Conservation (phyloP, 1,140 invertebrate genomes). For the Globodera rostochiensis region DNA sequence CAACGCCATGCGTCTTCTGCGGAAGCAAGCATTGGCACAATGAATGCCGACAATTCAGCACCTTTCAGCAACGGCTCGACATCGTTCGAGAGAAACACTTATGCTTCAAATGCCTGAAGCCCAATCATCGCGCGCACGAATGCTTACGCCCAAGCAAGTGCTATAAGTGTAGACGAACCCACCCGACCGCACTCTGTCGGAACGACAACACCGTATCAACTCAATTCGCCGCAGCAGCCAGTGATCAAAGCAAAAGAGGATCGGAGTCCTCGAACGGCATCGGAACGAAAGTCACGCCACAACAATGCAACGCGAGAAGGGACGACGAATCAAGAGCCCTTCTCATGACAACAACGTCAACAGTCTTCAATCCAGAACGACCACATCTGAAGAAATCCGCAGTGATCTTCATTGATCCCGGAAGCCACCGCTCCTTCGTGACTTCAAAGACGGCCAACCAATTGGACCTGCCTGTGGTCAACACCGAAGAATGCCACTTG, state of each 20-base stretch:
- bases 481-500: neutral
- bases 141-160: neutral
- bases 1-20: conserved; percentile 2
- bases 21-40: neutral
- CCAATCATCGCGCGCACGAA: neutral
- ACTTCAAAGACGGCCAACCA: neutral
- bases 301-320: neutral
- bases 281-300: neutral
- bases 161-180: neutral
- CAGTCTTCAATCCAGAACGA: neutral
- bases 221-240: neutral
- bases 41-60: conserved; percentile 2
- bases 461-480: neutral
- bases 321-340: neutral
- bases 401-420: conserved; percentile 14
- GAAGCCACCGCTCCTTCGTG: neutral
- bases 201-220: neutral
- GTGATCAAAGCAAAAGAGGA: neutral
- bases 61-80: neutral
- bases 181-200: neutral
- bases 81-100: neutral
- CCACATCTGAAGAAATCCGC: neutral
- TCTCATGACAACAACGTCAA: neutral
- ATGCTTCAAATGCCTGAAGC: neutral
- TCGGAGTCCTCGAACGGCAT: too few relatives aligned